These are phyloP conservation scores for Tragulus kanchil DNA, from an alignment of 2,113 vertebrate genomes.

Conservation along the genomic window DNA sequence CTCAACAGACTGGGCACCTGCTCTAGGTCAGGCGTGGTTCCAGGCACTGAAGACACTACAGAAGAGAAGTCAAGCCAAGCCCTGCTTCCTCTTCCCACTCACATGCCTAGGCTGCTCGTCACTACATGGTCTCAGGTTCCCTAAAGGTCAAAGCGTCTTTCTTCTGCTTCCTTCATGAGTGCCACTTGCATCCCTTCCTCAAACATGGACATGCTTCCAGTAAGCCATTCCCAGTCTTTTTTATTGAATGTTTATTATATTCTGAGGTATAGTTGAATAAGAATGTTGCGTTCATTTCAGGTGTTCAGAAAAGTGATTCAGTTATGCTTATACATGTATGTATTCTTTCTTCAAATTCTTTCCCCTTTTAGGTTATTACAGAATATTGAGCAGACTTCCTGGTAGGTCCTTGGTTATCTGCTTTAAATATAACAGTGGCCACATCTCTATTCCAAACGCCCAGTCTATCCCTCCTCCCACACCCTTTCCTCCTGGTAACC, in stretches of 20 bases:
- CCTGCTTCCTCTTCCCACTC: rapidly evolving
- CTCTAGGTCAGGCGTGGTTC: too few species aligned
- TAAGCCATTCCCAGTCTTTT: too few species aligned
- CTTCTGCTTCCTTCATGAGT: not conserved
- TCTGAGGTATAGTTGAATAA: not conserved
- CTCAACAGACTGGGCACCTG: rapidly evolving
- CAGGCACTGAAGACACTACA: rapidly evolving
- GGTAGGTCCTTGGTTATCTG: not conserved
- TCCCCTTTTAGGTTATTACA: not conserved
- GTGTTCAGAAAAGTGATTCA: not conserved
- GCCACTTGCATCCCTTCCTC: not conserved
- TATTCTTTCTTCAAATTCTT: not conserved
- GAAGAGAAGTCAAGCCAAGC: not conserved
- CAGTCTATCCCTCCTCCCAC: not conserved
- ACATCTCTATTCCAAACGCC: not conserved
- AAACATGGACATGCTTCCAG: rapidly evolving
- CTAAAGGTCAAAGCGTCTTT: too few species aligned
- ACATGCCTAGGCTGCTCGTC: rapidly evolving
- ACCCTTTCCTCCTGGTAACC: not conserved
- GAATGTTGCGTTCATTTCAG: not conserved
- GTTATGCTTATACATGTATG: rapidly evolving
- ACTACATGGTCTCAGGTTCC: rapidly evolving
- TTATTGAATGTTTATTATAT: not conserved
- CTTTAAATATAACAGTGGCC: not conserved
- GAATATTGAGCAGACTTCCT: not conserved